phyloP scores from a whole-genome alignment of 2,797 vertebrate genomes.

The Bovichtus diacanthus region DNA sequence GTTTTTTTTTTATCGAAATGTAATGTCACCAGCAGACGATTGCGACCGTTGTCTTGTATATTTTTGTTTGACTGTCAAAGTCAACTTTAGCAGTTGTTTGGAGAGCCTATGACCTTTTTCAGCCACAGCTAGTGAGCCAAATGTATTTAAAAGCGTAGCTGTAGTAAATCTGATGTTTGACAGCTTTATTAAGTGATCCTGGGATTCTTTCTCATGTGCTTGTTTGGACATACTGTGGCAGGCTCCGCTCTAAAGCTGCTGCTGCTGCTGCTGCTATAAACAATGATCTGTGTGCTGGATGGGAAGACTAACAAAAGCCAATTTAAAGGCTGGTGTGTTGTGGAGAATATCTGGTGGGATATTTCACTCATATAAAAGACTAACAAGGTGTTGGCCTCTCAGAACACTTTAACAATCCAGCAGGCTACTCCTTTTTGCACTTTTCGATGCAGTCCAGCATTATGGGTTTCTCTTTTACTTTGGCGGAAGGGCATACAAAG shows the following conservation, averaged over 20 bases:
- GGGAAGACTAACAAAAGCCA: slow-evolving; percentile 68
- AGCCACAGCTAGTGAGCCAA: slow-evolving; percentile 14
- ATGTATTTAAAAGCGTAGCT: slow-evolving; percentile 64
- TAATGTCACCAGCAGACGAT: no score
- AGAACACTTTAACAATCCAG: slow-evolving; percentile 28
- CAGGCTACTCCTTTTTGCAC: slow-evolving; percentile 4
- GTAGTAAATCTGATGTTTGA: slow-evolving; percentile 82
- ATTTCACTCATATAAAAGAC: slow-evolving; percentile 29
- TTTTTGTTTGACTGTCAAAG: slow-evolving; percentile 12
- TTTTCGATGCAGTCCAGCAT: not conserved
- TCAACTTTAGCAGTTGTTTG: slow-evolving; percentile 5
- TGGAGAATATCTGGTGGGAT: slow-evolving; percentile 35
- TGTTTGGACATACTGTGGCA: slow-evolving; percentile 77
- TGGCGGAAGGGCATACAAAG: not conserved
- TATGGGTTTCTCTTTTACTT: not conserved
- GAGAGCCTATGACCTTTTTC: not conserved
- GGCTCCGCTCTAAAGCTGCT: slow-evolving; percentile 80
- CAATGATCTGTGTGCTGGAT: slow-evolving; percentile 60
- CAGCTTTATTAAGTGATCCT: slow-evolving; percentile 87
- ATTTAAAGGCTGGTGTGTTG: slow-evolving; percentile 50
- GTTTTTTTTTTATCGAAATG: no score
- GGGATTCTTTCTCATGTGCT: slow-evolving; percentile 75
- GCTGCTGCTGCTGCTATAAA: slow-evolving; percentile 81
- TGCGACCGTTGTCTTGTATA: no score
- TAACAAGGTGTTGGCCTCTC: slow-evolving; percentile 47